Base-by-base conservation (phyloP, 2,797 vertebrate species). In the Phrynocephalus forsythii region DNA sequence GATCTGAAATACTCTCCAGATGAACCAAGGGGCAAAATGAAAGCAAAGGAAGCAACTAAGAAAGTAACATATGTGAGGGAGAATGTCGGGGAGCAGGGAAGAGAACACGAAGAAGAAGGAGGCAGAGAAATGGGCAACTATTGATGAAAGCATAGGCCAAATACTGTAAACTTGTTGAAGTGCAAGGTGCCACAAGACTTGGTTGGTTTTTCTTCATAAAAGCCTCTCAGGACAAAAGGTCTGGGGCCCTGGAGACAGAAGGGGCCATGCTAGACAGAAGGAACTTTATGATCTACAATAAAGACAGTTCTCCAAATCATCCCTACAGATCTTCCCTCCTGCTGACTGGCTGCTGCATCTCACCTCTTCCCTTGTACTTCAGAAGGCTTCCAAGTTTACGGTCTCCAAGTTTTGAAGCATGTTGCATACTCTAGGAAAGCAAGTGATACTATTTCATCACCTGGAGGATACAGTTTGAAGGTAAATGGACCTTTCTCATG, bases 341-440 rank as follows among this genome's bases (percentile, higher is more conserved):
- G 30, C 10, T 7, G 52, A 56, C 52, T 56, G 52, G 52, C 52
- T 56, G 13, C 52, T 56, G 52, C 52, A 56, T 56, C 52, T 56
- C 52, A 56, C 13, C 52, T 13, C 83, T 26, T 52, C 60, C 10
- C 33, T 20, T 48, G 18, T 60, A 44, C 16, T 33, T 30, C 33
- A 44, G 30, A 79, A 68, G 44, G 28, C 60, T 69, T 22, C 63
- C 52, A 56, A 56, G 13, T 56, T 10, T 56, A 10, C 13, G 9
- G 8, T 56, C 15, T 56, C 52, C 52, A 56, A 15, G 52, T 56
- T 56, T 13, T 56, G 52, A 56, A 56, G 52, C 52, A 63, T 5
- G 11, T 18, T 18, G 24, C 2, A 6, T 0, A 0, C 18, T 38
- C 68, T 48, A 73, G 44, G 5, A 7, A 6, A 0, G 0, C 0